Evolutionary conservation across 2,888 invertebrate species (phyloP), one percentile per base, ranked within the genome.

Genomic region (Archips crataeganus): DNA sequence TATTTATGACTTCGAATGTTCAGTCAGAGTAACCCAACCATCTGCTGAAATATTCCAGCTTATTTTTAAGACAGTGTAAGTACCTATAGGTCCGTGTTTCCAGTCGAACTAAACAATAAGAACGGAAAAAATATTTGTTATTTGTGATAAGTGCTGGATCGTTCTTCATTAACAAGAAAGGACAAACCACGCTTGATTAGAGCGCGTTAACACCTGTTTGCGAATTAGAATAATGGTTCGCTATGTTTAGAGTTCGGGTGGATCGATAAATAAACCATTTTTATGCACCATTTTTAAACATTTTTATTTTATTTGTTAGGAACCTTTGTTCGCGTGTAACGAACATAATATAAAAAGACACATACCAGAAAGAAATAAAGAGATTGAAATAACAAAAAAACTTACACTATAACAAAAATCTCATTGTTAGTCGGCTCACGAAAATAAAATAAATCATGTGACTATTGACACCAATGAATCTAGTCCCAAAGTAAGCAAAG

Each of bases 141-240:
- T 63, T 63, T 47, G 32, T 10, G 32, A 32, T 23, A 32, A 47
- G 63, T 34, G 45, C 47, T 34, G 49, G 65, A 36, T 65, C 49
- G 51, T 39, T 13, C 9, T 34, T 36, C 60, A 39, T 57, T 57
- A 60, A 60, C 39, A 60, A 60, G 60, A 60, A 39, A 60, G 10
- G 42, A 62, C 23, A 42, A 62, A 42, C 10, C 62, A 36, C 42
- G 62, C 15, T 42, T 11, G 3, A 62, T 42, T 42, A 62, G 13
- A 23, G 9, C 34, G 32, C 10, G 36, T 51, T 65, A 39, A 51
- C 65, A 65, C 51, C 15, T 65, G 15, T 49, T 65, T 65, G 66
- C 61, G 57, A 71, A 71, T 66, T 15, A 45, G 66, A 54, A 60
- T 66, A 66, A 71, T 66, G 15, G 51, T 34, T 60, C 51, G 13